phyloP scores from a whole-genome alignment of 2,113 vertebrate species.

The Anolis sagrei region DNA sequence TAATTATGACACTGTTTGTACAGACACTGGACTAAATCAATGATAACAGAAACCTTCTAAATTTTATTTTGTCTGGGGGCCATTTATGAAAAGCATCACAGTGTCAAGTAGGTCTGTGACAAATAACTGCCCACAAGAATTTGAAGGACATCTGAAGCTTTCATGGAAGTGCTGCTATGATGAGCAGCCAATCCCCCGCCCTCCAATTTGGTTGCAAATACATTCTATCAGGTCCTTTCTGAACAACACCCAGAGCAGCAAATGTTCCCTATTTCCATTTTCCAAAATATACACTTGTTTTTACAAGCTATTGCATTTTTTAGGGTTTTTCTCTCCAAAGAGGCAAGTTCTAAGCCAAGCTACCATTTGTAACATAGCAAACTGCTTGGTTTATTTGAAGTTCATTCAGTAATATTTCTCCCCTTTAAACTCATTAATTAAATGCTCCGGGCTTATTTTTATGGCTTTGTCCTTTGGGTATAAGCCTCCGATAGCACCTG shows the following conservation, averaged over 20 bases:
- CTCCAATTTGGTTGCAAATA: neutral
- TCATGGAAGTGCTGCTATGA: neutral
- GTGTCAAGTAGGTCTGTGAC: neutral
- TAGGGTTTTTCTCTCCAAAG: neutral
- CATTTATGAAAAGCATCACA: neutral
- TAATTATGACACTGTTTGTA: neutral
- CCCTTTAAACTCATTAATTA: conserved; percentile 22
- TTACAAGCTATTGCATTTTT: neutral
- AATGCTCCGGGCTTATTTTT: conserved; percentile 27
- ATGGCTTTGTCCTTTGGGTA: conserved; percentile 18
- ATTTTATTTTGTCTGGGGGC: no score
- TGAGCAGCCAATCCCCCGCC: neutral
- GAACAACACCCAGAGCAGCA: neutral
- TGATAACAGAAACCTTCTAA: neutral
- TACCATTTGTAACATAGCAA: neutral
- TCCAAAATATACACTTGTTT: neutral
- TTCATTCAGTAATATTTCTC: conserved; percentile 6
- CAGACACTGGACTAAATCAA: neutral
- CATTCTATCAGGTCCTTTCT: neutral
- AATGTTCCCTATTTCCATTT: neutral
- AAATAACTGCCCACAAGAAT: neutral
- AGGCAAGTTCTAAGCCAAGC: conserved; percentile 3
- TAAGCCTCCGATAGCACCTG: conserved; percentile 21
- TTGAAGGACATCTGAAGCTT: neutral
- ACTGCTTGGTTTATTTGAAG: neutral